Evolutionary conservation across 2,888 invertebrate species (phyloP), one percentile per base, ranked within the genome.

Genomic region (Xestia rhomboidea): DNA sequence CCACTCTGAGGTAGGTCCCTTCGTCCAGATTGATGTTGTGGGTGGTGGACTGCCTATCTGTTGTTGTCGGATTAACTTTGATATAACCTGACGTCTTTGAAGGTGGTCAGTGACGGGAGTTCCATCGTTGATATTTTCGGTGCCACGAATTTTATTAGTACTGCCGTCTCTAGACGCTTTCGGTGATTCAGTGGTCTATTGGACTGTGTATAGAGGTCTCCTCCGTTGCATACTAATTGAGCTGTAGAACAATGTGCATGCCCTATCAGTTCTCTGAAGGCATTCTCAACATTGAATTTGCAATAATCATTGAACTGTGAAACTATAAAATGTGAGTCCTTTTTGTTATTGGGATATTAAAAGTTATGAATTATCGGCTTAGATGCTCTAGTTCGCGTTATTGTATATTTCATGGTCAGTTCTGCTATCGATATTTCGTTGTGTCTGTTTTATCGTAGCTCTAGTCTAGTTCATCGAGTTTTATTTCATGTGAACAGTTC

Each of bases 211-310:
- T 82, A 87, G 88, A 90, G 89, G 85, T 81, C 83, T 87, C 82
- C 89, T 85, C 84, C 71, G 78, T 76, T 77, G 95, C 90, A 95
- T 95, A 95, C 93, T 94, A 94, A 95, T 93, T 86, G 85, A 76
- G 79, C 70, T 81, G 72, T 76, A 76, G 88, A 90, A 94, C 91
- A 91, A 90, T 92, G 90, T 91, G 88, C 91, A 92, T 93, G 93
- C 92, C 90, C 91, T 94, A 94, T 94, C 94, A 90, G 89, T 92
- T 92, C 92, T 91, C 89, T 89, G 91, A 89, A 92, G 83, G 86
- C 84, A 83, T 86, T 84, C 86, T 86, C 64, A 83, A 87, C 88
- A 89, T 89, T 87, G 81, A 85, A 82, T 83, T 81, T 79, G 70
- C 77, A 87, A 84, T 87, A 86, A 82, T 81, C 78, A 82, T 85